Base-by-base conservation (phyloP, 2,888 invertebrate genomes). In the Neoascia interrupta region DNA sequence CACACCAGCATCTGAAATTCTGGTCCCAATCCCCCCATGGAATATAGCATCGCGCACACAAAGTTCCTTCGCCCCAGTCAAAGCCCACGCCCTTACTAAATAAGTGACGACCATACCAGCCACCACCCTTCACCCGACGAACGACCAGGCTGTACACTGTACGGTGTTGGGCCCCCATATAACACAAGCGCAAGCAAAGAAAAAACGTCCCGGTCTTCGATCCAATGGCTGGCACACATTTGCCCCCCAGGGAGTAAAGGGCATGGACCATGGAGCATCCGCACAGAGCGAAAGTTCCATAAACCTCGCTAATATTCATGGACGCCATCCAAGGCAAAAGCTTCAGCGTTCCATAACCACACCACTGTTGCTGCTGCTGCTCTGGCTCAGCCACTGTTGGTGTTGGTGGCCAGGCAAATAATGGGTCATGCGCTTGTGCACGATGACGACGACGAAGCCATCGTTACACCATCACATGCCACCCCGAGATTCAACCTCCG, bases 181-280 rank as follows among this genome's bases (percentile, higher is more conserved):
- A n/a, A n/a, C n/a, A n/a, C n/a, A n/a, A n/a, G n/a, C n/a, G n/a
- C n/a, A n/a, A n/a, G 45, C 16, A 34, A 53, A 51, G 28, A 36
- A 45, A 26, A 34, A 53, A 37, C 19, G 31, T 66, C 60, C 72
- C 66, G 66, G 73, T 61, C 72, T 73, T 79, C 73, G 72, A 73
- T 73, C 79, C 73, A 79, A 73, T 73, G 66, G 66, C 54, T 79
- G 74, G 69, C 68, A 69, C 58, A 80, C 80, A 74, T 80, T 80
- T 80, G 80, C 63, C 80, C 80, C 79, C 80, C 31, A 76, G 74
- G 74, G 80, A 69, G 80, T 80, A 80, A 80, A 80, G 80, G 80
- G 74, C 80, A 80, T 80, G 80, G 74, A 80, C 80, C 80, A 74
- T 34, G 69, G 66, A 79, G 43, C 73, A 72, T 79, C 72, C 79